A percentile compares a stretch with the other conserved stretches of the same genome.
Conservation (phyloP, 2,888 invertebrate genomes). For the Drosophila multiciliata region DNA sequence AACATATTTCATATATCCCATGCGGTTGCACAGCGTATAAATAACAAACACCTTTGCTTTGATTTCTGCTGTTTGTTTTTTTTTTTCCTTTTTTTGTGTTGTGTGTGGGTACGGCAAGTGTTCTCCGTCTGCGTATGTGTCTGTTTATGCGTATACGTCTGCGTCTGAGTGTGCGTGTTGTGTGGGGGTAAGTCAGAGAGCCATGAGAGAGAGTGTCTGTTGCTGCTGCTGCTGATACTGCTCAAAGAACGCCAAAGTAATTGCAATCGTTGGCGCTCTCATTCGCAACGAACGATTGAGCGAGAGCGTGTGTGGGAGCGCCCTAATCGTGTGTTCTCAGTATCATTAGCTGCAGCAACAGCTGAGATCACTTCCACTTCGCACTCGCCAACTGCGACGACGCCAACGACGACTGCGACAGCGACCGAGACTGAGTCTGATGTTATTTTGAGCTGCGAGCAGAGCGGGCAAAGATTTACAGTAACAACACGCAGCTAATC, state of each 20-base stretch:
- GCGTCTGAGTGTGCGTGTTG: slow-evolving; percentile 61
- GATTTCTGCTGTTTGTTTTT: slow-evolving; percentile 57
- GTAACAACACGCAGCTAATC: slow-evolving; percentile 78
- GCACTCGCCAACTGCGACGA: slow-evolving; percentile 29
- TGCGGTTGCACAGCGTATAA: slow-evolving; percentile 45
- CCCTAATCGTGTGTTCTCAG: slow-evolving; percentile 58
- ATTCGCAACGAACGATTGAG: slow-evolving; percentile 14
- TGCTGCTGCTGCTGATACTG: slow-evolving; percentile 19
- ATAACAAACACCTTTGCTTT: slow-evolving; percentile 75
- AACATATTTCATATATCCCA: slow-evolving; percentile 31
- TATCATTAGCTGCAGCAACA: slow-evolving; percentile 66
- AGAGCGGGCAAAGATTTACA: slow-evolving; percentile 71
- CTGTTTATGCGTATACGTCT: slow-evolving; percentile 20
- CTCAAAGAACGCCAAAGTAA: slow-evolving; percentile 78
- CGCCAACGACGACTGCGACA: slow-evolving; percentile 21
- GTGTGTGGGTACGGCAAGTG: slow-evolving; percentile 69
- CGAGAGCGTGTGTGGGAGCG: slow-evolving; percentile 65
- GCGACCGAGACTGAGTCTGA: slow-evolving; percentile 45
- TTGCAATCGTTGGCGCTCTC: slow-evolving; percentile 44
- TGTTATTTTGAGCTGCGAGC: slow-evolving; percentile 72
- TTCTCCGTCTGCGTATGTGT: slow-evolving; percentile 49
- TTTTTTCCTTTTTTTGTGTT: slow-evolving; percentile 41
- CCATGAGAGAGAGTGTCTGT: slow-evolving; percentile 17
- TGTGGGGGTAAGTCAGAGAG: slow-evolving; percentile 72
- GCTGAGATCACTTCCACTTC: slow-evolving; percentile 67